Percentiles rank a stretch among this genome's conserved stretches.
Evolutionary conservation across 2,113 vertebrate species (phyloP).

Genomic region (Psettodes erumei): DNA sequence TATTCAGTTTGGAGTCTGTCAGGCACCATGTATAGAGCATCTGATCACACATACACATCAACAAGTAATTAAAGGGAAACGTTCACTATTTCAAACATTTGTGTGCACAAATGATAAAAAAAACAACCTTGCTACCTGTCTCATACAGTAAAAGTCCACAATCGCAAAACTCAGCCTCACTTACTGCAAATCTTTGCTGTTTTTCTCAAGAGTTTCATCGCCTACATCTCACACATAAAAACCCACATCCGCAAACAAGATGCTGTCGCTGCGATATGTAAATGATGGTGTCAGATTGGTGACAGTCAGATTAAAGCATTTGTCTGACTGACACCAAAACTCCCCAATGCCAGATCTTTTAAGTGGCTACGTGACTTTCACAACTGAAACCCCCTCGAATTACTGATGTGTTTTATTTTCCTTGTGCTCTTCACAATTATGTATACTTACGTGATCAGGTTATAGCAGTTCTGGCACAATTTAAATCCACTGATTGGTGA

Average conservation of each 20-base stretch:
- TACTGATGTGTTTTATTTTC: slow-evolving; percentile 1
- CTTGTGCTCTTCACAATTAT: neutral
- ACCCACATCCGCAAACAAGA: slow-evolving; percentile 61
- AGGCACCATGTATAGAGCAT: neutral
- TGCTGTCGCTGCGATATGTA: neutral
- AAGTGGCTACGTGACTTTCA: slow-evolving; percentile 4
- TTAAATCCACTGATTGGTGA: neutral
- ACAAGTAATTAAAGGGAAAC: neutral
- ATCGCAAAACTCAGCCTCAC: neutral
- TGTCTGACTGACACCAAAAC: neutral
- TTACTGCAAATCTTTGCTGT: slow-evolving; percentile 8
- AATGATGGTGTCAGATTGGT: too few species aligned
- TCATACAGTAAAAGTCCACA: neutral
- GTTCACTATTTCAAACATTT: neutral
- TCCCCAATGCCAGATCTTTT: too few species aligned
- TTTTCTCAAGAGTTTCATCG: slow-evolving; percentile 49
- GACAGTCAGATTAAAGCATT: too few species aligned
- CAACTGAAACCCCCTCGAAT: neutral
- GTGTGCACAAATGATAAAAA: neutral
- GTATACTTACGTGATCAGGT: too few species aligned
- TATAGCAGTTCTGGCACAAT: neutral
- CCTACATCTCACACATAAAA: slow-evolving; percentile 16
- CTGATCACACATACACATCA: neutral
- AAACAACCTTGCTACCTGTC: neutral
- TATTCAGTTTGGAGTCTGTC: neutral